Evolutionary conservation across 2,797 vertebrate species (phyloP).

Genomic region (Chelonia mydas): DNA sequence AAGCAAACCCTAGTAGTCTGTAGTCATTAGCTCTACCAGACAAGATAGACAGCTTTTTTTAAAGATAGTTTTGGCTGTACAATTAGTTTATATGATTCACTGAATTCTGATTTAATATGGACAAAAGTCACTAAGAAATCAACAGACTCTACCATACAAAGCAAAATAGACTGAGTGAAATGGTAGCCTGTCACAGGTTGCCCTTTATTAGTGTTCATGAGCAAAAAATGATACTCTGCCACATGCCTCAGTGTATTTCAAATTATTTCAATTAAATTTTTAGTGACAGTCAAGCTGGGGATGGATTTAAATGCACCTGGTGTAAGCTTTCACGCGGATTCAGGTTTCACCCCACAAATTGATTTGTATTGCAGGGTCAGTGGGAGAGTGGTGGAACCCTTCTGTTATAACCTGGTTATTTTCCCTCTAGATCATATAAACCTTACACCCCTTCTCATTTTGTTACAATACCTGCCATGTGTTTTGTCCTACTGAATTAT

Average conservation of each 20-base stretch:
- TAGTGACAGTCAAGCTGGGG: background rate
- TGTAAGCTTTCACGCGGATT: background rate
- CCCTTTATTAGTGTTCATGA: background rate
- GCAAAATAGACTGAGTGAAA: background rate
- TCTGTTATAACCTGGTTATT: background rate
- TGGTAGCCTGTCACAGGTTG: background rate
- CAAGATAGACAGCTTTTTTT: background rate
- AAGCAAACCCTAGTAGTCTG: background rate
- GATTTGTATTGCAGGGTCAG: background rate
- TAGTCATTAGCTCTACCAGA: background rate
- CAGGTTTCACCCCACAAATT: background rate
- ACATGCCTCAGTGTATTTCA: background rate
- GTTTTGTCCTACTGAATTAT: background rate
- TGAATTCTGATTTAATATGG: background rate
- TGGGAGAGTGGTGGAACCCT: background rate
- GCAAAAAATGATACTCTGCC: background rate
- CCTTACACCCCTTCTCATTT: background rate
- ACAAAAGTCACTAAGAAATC: background rate
- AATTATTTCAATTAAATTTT: background rate
- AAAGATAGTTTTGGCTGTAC: background rate
- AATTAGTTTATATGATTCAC: background rate
- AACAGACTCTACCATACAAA: background rate
- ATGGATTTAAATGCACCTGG: background rate
- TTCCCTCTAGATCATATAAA: conserved; percentile 9
- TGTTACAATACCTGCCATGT: background rate